Percentiles rank a stretch among this genome's conserved stretches.
Conservation (phyloP, 2,888 invertebrate genomes). For the Chymomyza amoena region DNA sequence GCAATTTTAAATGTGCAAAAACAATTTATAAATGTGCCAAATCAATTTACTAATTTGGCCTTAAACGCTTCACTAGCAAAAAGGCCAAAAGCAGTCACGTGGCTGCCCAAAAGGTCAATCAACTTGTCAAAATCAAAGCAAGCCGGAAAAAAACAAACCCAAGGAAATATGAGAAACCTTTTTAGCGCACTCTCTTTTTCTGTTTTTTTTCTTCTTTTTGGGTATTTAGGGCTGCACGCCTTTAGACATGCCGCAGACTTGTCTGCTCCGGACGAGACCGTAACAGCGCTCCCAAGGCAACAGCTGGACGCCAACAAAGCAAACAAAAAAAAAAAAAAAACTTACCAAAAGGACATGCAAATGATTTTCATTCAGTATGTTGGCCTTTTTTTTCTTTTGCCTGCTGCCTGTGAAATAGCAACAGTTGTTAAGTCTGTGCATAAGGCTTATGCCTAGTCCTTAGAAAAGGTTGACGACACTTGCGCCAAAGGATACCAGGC, state of each 20-base stretch:
- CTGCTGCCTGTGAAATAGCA: constrained; percentile 32
- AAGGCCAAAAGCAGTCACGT: constrained; percentile 12
- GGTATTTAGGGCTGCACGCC: neutral
- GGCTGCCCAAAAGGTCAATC: constrained; percentile 56
- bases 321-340: constrained; percentile 7
- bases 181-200: constrained; percentile 13
- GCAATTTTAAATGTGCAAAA: neutral
- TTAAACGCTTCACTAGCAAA: constrained; percentile 9
- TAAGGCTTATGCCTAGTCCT: constrained; percentile 28
- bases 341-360: constrained; percentile 61
- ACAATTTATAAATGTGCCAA: neutral
- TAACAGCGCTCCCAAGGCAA: neutral
- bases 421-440: constrained; percentile 49
- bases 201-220: neutral
- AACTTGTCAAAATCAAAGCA: constrained; percentile 31
- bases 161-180: constrained; percentile 17
- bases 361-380: constrained; percentile 18
- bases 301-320: neutral
- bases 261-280: neutral
- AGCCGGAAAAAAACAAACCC: constrained; percentile 17
- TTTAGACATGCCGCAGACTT: constrained; percentile 8
- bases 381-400: constrained; percentile 40
- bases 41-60: neutral
- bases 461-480: constrained; percentile 64
- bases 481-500: constrained; percentile 25